Conservation (phyloP, 2,797 vertebrate genomes). For the Acridotheres tristis region DNA sequence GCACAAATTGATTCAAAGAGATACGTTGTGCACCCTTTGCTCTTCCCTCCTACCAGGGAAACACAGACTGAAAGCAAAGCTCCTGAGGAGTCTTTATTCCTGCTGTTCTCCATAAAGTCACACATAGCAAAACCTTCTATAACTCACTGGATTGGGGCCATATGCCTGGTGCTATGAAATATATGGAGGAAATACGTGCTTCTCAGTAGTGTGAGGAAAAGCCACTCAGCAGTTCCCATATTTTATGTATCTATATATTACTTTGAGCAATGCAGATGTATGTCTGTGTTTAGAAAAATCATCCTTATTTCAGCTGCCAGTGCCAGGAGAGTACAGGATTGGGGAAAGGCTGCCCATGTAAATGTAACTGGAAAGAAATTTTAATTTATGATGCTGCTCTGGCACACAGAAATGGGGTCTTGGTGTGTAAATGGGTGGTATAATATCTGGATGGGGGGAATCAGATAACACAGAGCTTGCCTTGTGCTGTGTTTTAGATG, state of each 20-base stretch:
- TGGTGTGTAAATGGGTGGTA: neutral
- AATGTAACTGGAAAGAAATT: neutral
- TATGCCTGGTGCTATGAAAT: neutral
- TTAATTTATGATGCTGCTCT: neutral
- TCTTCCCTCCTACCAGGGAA: neutral
- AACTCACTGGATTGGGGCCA: neutral
- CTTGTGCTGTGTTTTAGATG: neutral
- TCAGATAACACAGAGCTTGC: neutral
- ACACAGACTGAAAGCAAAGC: neutral
- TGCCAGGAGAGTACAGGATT: neutral
- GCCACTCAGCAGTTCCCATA: neutral
- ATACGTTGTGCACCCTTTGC: neutral
- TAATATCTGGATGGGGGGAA: neutral
- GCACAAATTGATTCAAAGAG: neutral
- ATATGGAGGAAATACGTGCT: neutral
- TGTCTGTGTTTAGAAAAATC: neutral
- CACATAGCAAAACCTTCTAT: neutral
- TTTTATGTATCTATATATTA: neutral
- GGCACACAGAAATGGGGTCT: neutral
- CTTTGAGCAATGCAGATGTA: neutral
- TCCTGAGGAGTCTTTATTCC: neutral
- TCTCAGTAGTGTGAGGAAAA: neutral
- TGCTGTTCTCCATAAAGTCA: slow-evolving; percentile 3
- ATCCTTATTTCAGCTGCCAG: neutral
- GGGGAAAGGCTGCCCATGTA: neutral